Evolutionary conservation across 2,888 invertebrate species (phyloP).

Genomic region (Kryphioiulus occultus): DNA sequence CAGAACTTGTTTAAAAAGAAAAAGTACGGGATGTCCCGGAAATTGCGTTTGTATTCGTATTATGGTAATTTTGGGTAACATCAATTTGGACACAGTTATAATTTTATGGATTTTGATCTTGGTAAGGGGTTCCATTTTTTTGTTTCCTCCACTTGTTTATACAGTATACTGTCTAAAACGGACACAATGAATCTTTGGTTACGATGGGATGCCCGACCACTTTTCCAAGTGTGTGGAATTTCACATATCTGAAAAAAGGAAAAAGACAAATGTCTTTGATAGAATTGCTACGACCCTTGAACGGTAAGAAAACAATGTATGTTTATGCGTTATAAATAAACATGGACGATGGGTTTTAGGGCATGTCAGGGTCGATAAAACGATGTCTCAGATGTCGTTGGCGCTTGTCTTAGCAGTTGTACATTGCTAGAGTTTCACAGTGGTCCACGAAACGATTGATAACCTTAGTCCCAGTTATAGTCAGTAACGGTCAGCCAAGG

Average conservation of each 20-base stretch:
- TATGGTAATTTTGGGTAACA: too few species aligned
- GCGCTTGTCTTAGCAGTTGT: background rate
- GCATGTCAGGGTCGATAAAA: background rate
- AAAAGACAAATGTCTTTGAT: background rate
- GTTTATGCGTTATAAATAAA: slow-evolving; percentile 3
- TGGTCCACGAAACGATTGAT: background rate
- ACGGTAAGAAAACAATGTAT: background rate
- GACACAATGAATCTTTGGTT: too few species aligned
- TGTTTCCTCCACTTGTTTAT: too few species aligned
- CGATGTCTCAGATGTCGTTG: background rate
- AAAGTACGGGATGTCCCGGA: background rate
- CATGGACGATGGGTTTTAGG: slow-evolving; percentile 9
- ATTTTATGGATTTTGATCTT: too few species aligned
- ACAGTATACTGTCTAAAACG: too few species aligned
- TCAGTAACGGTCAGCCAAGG: background rate
- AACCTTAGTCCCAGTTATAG: too few species aligned
- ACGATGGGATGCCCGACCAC: too few species aligned
- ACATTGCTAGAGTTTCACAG: background rate
- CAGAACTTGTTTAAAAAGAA: background rate
- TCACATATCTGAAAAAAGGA: background rate
- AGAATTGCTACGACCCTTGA: background rate
- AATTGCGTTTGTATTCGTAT: background rate
- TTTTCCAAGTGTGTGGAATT: too few species aligned
- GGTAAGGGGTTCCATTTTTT: too few species aligned
- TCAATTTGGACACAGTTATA: too few species aligned